Percentiles rank a stretch among this genome's conserved stretches.
Evolutionary conservation across 92 coral and sea anemone genomes (phyloP).

Genomic region (Epizoanthus scotinus): DNA sequence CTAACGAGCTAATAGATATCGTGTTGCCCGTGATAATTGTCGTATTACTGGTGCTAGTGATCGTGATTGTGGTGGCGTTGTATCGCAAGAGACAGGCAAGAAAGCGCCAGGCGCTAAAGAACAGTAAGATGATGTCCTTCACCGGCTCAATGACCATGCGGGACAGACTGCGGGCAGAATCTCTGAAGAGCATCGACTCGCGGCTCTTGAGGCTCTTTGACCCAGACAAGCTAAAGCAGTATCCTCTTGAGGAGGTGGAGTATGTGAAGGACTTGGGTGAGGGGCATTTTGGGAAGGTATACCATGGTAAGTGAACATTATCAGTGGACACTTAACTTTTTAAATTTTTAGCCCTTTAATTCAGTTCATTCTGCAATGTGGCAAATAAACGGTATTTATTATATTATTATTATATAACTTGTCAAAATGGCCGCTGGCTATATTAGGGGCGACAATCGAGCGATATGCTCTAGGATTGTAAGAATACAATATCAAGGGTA

Average conservation of each 20-base stretch:
- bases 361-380: too few species aligned
- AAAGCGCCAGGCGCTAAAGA: slow-evolving; percentile 41
- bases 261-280: slow-evolving; percentile 94
- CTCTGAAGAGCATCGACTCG: slow-evolving; percentile 79
- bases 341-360: too few species aligned
- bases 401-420: too few species aligned
- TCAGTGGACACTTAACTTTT: too few species aligned
- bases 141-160: slow-evolving; percentile 76
- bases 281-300: slow-evolving; percentile 98
- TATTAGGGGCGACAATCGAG: too few species aligned
- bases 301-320: slow-evolving; percentile 71
- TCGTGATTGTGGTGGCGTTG: slow-evolving; percentile 36
- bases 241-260: slow-evolving; percentile 80
- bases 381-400: too few species aligned
- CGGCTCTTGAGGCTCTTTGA: slow-evolving; percentile 76
- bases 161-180: slow-evolving; percentile 85
- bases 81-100: slow-evolving; percentile 43
- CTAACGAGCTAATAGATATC: slow-evolving; percentile 34
- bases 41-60: slow-evolving; percentile 43
- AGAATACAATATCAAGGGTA: too few species aligned
- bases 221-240: slow-evolving; percentile 78
- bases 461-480: too few species aligned
- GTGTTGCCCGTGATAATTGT: slow-evolving; percentile 50
- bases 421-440: too few species aligned
- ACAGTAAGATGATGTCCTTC: slow-evolving; percentile 45